Evolutionary conservation across 2,113 vertebrate genomes (phyloP), one percentile per base, ranked within the genome.

Genomic region (Oreamnos americanus): DNA sequence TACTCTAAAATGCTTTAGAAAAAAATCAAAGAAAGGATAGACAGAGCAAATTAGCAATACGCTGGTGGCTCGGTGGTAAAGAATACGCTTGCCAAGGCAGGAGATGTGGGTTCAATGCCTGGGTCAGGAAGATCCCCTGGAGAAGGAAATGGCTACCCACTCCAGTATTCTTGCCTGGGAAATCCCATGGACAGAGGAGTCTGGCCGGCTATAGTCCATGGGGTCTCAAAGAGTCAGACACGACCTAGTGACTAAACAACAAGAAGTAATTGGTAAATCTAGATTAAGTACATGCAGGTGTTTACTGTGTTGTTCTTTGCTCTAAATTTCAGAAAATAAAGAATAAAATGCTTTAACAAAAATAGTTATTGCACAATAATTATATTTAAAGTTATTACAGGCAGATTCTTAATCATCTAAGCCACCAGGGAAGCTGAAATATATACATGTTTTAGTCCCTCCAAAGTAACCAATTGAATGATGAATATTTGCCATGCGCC

Each of bases 281-380:
- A 83, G 36, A 47, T 53, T 47, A 93, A 55, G 39, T 64, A 85
- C 71, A 64, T 26, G 21, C 11, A 58, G 10, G 47, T 76, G 21
- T 84, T 86, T 57, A 74, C 19, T 60, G 17, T 33, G 25, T 57
- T 86, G 49, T 33, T 86, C 10, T 91, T 89, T 53, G 36, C 83
- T 33, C 16, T 45, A 93, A 97, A 95, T 49, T 94, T 19, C 12
- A 90, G 33, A 90, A 96, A 86, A 93, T 60, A 90, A 93, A 84
- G 25, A 87, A 67, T 25, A 88, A 90, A 79, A 94, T 45, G n/a
- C 3, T 92, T 90, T 85, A 43, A 62, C 45, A 91, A 91, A 91
- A 96, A 97, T 62, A 81, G 60, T 53, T 60, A 55, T 47, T 87
- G 17, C 10, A 74, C 21, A 47, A 26, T 43, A 94, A 82, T 85